Conservation (phyloP, 2,797 vertebrate species). For the Eulemur albifrons region DNA sequence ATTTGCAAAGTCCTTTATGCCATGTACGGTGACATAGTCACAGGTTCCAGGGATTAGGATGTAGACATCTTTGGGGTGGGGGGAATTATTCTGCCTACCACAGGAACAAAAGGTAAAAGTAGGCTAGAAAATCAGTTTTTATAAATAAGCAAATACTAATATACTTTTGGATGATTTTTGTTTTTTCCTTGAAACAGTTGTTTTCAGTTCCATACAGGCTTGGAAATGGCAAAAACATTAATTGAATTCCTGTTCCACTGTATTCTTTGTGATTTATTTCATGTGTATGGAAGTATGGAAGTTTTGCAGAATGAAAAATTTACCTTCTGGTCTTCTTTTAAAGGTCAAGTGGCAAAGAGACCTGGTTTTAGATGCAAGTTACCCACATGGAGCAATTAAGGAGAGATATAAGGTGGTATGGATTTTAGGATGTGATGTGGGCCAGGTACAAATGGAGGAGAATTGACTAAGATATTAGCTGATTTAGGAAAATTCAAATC, state of each 20-base stretch:
- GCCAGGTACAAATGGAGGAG: not conserved
- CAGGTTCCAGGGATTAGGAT: not conserved
- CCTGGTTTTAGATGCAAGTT: slow-evolving; percentile 60
- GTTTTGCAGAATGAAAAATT: slow-evolving; percentile 63
- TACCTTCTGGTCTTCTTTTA: slow-evolving; percentile 54
- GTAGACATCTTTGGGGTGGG: no score
- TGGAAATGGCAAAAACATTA: slow-evolving; percentile 67
- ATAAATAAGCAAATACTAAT: not conserved
- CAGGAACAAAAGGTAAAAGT: not conserved
- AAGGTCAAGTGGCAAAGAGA: slow-evolving; percentile 66
- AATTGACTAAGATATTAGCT: slow-evolving; percentile 37
- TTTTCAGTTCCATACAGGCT: slow-evolving; percentile 52
- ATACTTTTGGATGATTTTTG: not conserved
- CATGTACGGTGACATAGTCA: accelerated
- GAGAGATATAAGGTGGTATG: not conserved
- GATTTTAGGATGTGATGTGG: slow-evolving; percentile 21
- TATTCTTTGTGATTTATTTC: slow-evolving; percentile 54
- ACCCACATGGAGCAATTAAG: not conserved
- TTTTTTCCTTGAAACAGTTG: not conserved
- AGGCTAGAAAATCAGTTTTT: not conserved
- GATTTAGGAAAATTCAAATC: slow-evolving; percentile 61
- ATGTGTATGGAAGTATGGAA: slow-evolving; percentile 41
- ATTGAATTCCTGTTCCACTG: slow-evolving; percentile 53
- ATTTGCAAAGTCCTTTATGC: not conserved
- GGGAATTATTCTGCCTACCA: not conserved